Evolutionary conservation across 2,113 vertebrate species (phyloP).

Genomic region (Strix uralensis): DNA sequence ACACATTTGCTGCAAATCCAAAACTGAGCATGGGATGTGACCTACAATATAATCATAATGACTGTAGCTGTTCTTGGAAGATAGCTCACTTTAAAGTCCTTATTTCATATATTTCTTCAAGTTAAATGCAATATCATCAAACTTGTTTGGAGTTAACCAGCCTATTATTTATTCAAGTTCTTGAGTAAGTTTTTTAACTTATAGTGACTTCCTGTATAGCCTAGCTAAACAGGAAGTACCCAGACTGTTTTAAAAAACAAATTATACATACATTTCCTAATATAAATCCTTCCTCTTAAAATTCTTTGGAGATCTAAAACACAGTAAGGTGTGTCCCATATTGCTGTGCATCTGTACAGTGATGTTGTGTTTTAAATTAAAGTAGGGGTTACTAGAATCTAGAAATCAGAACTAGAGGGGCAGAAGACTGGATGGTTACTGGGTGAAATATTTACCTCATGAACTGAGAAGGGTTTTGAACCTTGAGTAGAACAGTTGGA

Average conservation of each 20-base stretch:
- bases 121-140: not conserved
- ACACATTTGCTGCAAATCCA: not conserved
- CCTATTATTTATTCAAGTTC: not conserved
- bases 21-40: not conserved
- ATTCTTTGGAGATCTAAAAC: not conserved
- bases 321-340: not conserved
- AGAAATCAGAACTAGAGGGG: not conserved
- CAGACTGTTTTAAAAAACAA: not conserved
- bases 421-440: not conserved
- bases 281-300: not conserved
- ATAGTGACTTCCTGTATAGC: not conserved
- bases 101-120: not conserved
- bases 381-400: not conserved
- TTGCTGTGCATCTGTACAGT: not conserved
- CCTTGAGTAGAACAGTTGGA: not conserved
- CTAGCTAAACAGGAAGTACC: not conserved
- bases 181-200: not conserved
- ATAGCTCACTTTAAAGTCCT: not conserved
- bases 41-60: not conserved
- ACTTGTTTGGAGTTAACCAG: not conserved
- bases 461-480: not conserved
- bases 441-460: not conserved
- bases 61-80: not conserved
- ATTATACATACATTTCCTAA: fast-evolving
- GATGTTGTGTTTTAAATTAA: not conserved